Percentiles rank a stretch among this genome's conserved stretches.
Evolutionary conservation across 2,797 vertebrate genomes (phyloP).

Genomic region (Crocodylus rhombifer): DNA sequence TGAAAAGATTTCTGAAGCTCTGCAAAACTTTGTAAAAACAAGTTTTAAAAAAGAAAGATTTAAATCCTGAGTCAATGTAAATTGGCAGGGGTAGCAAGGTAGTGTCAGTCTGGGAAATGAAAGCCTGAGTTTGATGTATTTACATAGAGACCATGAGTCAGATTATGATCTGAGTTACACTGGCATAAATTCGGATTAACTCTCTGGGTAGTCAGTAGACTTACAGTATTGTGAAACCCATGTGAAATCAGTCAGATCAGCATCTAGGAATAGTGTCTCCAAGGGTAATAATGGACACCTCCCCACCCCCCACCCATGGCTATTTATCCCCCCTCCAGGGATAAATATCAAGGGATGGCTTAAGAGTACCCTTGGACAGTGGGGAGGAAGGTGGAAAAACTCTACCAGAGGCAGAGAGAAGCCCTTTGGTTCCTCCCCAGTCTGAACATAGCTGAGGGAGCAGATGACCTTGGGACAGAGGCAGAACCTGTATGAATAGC

Average conservation of each 20-base stretch:
- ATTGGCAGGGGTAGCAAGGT: neutral
- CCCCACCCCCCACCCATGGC: no score
- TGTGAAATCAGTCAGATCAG: fast-evolving
- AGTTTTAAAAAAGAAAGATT: neutral
- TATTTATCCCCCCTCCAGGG: fast-evolving
- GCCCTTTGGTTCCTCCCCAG: neutral
- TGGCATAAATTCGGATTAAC: neutral
- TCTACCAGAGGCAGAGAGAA: neutral
- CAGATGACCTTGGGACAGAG: neutral
- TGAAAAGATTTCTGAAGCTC: neutral
- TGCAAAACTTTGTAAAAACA: neutral
- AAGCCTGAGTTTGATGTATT: neutral
- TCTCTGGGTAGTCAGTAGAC: neutral
- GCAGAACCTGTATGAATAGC: neutral
- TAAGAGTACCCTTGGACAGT: neutral
- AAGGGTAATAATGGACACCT: neutral
- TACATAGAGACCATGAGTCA: neutral
- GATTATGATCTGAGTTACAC: neutral
- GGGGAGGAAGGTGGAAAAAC: neutral
- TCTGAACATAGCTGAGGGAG: neutral
- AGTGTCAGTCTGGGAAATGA: neutral
- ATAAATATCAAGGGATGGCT: neutral
- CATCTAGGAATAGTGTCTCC: neutral
- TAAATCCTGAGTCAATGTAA: neutral
- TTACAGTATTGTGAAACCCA: neutral